Evolutionary conservation across 2,797 vertebrate species (phyloP), one percentile per base, ranked within the genome.

Genomic region (Labroides dimidiatus): DNA sequence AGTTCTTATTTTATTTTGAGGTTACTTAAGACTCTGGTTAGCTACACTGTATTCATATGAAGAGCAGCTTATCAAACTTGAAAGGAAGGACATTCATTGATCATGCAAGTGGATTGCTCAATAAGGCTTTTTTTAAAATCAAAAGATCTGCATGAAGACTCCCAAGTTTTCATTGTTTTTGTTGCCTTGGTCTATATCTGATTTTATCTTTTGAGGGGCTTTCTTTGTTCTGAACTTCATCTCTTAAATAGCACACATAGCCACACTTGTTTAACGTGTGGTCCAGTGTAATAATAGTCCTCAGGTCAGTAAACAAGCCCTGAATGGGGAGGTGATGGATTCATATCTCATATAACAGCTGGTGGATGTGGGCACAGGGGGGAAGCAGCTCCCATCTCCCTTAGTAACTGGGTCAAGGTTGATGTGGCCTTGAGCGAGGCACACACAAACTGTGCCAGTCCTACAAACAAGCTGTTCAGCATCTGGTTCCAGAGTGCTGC

Each of bases 341-440:
- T 70, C 50, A 36, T 24, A 69, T 79, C 74, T 82, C 75, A 52
- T 12, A 65, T 65, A 87, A 79, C 87, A 90, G 90, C 87, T 91
- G 89, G 85, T 68, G 77, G 69, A 82, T 62, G 48, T 12, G 27
- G 19, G 51, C 1, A 13, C 19, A 16, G 19, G 44, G 42, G 65
- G 23, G 43, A 15, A 17, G 44, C 0, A 49, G 50, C 77, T 73
- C 75, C 69, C 66, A 47, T 63, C 59, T 75, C 45, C 59, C 54
- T 66, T 60, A 36, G 63, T 77, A 91, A 87, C 82, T 90, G 69
- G 90, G 87, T 92, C 90, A 91, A 91, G 89, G 88, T 84, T 65
- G 77, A 72, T 69, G 21, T 67, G 77, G 59, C 83, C 84, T 90
- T 89, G 71, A 84, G 74, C 17, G 58, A 20, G 66, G 1, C 13